A percentile compares a stretch with the other conserved stretches of the same genome.
These are phyloP conservation scores for Psephotus haematonotus DNA, from an alignment of 2,113 vertebrate genomes.

Conservation along the genomic window DNA sequence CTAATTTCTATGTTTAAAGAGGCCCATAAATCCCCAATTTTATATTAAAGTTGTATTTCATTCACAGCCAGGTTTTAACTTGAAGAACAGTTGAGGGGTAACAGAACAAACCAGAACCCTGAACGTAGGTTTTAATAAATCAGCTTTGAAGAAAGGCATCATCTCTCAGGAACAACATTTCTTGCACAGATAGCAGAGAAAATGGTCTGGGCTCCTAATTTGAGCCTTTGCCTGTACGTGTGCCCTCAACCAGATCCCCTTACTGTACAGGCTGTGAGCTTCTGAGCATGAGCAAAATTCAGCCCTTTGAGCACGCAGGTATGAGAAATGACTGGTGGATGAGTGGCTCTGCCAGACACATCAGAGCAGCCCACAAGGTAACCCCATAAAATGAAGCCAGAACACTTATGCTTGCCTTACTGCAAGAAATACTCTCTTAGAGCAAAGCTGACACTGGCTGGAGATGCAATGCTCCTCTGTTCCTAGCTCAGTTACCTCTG, in stretches of 20 bases:
- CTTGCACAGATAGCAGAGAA: not conserved
- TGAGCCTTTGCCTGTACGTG: not conserved
- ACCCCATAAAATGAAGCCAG: not conserved
- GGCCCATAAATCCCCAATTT: not conserved
- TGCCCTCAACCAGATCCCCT: not conserved
- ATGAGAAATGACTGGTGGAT: not conserved
- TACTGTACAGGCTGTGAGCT: not conserved
- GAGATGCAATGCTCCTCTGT: not conserved
- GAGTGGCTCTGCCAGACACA: not conserved
- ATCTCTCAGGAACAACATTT: not conserved
- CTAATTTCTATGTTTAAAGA: not conserved
- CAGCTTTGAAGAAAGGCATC: not conserved
- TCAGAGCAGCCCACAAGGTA: not conserved
- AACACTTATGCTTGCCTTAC: accelerated
- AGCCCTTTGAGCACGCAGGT: not conserved
- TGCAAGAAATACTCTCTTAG: not conserved
- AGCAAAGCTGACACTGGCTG: not conserved
- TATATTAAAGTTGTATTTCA: not conserved
- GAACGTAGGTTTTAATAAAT: not conserved
- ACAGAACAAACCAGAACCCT: not conserved
- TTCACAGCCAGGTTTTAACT: not conserved
- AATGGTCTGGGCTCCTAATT: not conserved
- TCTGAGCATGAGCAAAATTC: not conserved
- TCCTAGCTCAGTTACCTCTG: not conserved
- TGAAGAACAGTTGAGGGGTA: not conserved